Conservation (phyloP, 2,113 vertebrate genomes). For the Myrmecobius fasciatus region DNA sequence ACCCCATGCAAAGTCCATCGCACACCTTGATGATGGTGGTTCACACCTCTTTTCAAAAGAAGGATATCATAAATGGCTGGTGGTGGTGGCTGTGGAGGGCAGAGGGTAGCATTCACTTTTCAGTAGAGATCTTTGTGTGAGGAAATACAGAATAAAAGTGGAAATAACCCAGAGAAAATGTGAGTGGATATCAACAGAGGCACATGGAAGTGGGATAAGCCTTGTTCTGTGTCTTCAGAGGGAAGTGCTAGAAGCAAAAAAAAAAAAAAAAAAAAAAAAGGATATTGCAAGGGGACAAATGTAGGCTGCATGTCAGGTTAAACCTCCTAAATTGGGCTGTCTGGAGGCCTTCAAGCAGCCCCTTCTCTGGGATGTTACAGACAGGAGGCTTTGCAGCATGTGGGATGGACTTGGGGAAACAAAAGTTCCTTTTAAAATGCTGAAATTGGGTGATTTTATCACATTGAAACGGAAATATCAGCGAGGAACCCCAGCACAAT, state of each 20-base stretch:
- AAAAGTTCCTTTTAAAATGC: neutral
- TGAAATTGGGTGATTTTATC: neutral
- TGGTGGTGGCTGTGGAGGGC: neutral
- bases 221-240: neutral
- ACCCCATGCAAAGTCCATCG: neutral
- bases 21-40: neutral
- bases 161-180: neutral
- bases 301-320: neutral
- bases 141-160: neutral
- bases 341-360: neutral
- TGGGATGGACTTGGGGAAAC: neutral
- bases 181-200: neutral
- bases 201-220: neutral
- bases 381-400: neutral
- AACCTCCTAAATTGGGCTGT: neutral
- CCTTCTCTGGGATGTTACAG: neutral
- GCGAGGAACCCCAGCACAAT: neutral
- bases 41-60: neutral
- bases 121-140: neutral
- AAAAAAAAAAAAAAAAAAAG: too few species aligned
- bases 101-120: neutral
- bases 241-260: neutral
- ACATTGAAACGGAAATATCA: neutral
- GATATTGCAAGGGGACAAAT: neutral
- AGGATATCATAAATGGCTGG: neutral